Conservation (phyloP, 2,888 invertebrate species). For the Lamellibrachia columna region DNA sequence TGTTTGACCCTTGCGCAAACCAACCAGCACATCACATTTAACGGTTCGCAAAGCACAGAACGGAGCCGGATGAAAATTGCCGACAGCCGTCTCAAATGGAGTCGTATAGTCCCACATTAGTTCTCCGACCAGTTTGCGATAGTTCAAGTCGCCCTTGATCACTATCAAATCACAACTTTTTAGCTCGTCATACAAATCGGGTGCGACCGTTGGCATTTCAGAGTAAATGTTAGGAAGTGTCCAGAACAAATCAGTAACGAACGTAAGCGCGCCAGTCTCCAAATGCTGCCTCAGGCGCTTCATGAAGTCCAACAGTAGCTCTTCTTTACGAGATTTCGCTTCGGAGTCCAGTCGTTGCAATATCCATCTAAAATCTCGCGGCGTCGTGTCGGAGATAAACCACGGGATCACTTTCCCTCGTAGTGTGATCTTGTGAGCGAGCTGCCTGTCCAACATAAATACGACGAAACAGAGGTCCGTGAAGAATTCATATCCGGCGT, state of each 20-base stretch:
- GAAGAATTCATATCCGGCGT: conserved; percentile 91
- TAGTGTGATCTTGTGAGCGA: conserved; percentile 78
- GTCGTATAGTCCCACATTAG: conserved; percentile 77
- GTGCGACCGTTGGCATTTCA: conserved; percentile 78
- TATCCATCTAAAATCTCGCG: conserved; percentile 79
- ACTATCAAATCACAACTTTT: conserved; percentile 76
- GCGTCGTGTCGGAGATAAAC: conserved; percentile 92
- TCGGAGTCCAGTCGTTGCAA: conserved; percentile 61
- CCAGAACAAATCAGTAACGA: conserved; percentile 75
- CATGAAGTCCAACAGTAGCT: not conserved
- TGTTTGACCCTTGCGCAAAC: conserved; percentile 73
- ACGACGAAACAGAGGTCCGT: conserved; percentile 89
- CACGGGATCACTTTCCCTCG: conserved; percentile 91
- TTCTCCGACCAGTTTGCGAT: conserved; percentile 91
- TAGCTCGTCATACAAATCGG: conserved; percentile 77
- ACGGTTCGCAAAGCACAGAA: conserved; percentile 84
- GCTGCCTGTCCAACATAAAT: conserved; percentile 74
- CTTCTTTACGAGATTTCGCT: not conserved
- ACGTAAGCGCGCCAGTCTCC: not conserved
- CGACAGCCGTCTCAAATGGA: conserved; percentile 74
- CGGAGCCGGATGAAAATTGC: conserved; percentile 85
- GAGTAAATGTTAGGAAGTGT: conserved; percentile 83
- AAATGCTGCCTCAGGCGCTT: not conserved
- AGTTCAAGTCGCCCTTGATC: conserved; percentile 95
- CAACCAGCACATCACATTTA: conserved; percentile 89